Evolutionary conservation across 2,113 vertebrate species (phyloP).

Genomic region (Callithrix jacchus): DNA sequence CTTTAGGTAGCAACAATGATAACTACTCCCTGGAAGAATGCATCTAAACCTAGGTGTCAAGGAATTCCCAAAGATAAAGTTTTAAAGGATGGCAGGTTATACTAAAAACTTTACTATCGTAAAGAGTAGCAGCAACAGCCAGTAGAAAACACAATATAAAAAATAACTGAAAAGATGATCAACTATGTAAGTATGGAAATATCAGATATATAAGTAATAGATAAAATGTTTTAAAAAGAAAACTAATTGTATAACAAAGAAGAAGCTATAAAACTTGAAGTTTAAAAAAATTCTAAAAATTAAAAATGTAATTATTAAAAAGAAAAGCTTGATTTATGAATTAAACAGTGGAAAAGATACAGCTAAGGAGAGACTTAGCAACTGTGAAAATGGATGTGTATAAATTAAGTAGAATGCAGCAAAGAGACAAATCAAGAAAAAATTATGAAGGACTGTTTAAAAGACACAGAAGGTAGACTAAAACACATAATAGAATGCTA

Average conservation of each 20-base stretch:
- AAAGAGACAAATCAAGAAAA: background rate
- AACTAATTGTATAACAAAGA: background rate
- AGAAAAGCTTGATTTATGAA: background rate
- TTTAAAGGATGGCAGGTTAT: background rate
- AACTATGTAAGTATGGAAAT: background rate
- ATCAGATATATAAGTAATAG: background rate
- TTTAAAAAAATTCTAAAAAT: background rate
- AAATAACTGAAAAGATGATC: background rate
- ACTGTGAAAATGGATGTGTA: background rate
- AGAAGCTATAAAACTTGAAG: background rate
- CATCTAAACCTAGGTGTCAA: background rate
- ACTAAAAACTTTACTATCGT: background rate
- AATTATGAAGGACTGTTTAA: background rate
- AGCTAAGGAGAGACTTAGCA: background rate
- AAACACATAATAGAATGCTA: background rate
- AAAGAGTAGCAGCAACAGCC: background rate
- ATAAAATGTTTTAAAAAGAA: background rate
- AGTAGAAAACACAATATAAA: background rate
- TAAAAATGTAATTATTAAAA: background rate
- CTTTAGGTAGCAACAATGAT: background rate
- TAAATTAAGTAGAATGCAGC: background rate
- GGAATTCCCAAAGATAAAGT: background rate
- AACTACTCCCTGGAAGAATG: background rate
- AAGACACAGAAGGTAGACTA: background rate
- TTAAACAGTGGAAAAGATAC: background rate